Evolutionary conservation across 1,140 invertebrate species (phyloP), one percentile per base, ranked within the genome.

Genomic region (Papilio dardanus): DNA sequence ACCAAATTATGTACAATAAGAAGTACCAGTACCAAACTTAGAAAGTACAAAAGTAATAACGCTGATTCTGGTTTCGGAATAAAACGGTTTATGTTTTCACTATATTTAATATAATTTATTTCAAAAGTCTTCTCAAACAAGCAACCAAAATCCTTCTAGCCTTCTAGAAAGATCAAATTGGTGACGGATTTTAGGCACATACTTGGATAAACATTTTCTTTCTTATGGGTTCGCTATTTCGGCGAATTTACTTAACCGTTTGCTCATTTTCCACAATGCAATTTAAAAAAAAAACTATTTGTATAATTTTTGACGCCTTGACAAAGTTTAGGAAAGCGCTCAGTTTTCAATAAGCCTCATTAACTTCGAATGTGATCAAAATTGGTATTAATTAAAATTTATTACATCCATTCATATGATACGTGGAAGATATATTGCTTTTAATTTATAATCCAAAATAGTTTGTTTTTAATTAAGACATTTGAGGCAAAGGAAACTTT

Each of bases 311-410:
- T 54, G 24, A 5, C 10, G 12, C 4, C 10, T 16, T 12, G 12
- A 28, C 21, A 62, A 30, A 14, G 10, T 16, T 62, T 62, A 62
- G 24, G 6, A 62, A 62, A 62, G 24, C 12, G 24, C 8, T 28
- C 2, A 14, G 1, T 1, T 24, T 10, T 24, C 28, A 30, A 0
- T 54, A 24, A 24, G 54, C 24, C 54, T 62, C 54, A 62, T 62
- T 62, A 62, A 62, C 24, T 28, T 14, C 8, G 50, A 58, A 58
- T 62, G 24, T 30, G 50, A 62, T 30, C 24, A 62, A 16, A 28
- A 3, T 50, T 50, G 19, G 24, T 62, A 28, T 28, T 62, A 62
- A 62, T 62, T 62, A 62, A 62, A 62, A 30, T 62, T 62, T 62
- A 62, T 62, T 28, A 4, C 54, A 12, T 62, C 21, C 24, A 62